Base-by-base conservation (phyloP, 2,888 invertebrate genomes). In the Mystacides longicornis region DNA sequence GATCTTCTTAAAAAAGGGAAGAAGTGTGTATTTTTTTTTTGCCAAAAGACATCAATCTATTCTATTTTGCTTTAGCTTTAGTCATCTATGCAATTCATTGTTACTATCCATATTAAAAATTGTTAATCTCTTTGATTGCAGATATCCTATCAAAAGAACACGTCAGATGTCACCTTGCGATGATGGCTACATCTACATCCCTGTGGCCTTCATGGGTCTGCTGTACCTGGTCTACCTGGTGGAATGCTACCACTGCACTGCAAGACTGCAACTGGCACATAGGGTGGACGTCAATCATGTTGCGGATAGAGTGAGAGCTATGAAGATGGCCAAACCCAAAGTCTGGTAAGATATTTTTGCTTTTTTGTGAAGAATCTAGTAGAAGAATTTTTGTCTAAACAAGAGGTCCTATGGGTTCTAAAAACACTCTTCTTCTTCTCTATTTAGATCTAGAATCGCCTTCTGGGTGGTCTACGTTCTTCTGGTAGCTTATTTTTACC, bases 201-300 rank as follows among this genome's bases (percentile, higher is more conserved):
- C 89, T 4, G 82, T 89, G 54, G 88, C 88, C 18, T 87, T 89
- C 69, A 84, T 87, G 64, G 79, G 86, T 49, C 82, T 89, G 68
- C 75, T 90, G 31, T 91, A 90, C 71, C 71, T 89, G 63, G 85
- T 89, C 45, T 91, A 91, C 70, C 73, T 90, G 63, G 86, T 89
- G 65, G 90, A 91, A 69, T 90, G 90, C 68, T 90, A 87, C 79
- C 87, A 89, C 69, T 86, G 87, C 64, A 85, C 86, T 9, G 86
- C 86, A 20, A 75, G 87, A 64, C 81, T 87, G 57, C 85, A 87
- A 68, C 75, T 86, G 51, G 75, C 80, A 2, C 74, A 81, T 63
- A 68, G 80, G 5, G 83, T 84, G 54, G 83, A 85, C 62, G 82
- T 85, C 9, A 79, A 80, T 11, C 79, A 83, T 7, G 85, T 86